Evolutionary conservation across 2,888 invertebrate genomes (phyloP).

Genomic region (Frankliniella fusca): DNA sequence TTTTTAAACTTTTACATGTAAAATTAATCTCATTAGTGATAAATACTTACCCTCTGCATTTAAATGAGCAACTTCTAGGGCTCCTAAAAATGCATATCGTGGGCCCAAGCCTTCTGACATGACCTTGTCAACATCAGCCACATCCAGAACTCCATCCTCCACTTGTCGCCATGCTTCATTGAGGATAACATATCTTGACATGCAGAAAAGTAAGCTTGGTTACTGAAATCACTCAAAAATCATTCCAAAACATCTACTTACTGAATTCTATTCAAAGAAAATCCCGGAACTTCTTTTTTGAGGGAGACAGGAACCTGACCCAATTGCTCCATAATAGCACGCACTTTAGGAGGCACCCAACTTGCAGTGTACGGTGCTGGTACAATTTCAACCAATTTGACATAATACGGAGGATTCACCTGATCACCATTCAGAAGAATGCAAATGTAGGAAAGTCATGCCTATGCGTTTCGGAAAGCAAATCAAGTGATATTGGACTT

Average conservation of each 20-base stretch:
- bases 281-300: conserved; percentile 83
- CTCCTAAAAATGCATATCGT: conserved; percentile 93
- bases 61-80: conserved; percentile 87
- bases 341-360: conserved; percentile 67
- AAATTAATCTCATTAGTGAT: not conserved
- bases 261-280: conserved; percentile 91
- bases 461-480: not conserved
- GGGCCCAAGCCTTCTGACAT: conserved; percentile 92
- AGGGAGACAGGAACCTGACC: conserved; percentile 88
- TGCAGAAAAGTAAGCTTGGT: not conserved
- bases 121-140: conserved; percentile 85
- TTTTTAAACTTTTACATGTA: not conserved
- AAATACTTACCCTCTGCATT: conserved; percentile 78
- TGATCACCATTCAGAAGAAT: conserved; percentile 39
- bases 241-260: conserved; percentile 47
- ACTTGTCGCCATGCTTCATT: conserved; percentile 90
- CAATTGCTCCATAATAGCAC: conserved; percentile 76
- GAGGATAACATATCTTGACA: conserved; percentile 75
- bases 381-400: conserved; percentile 88
- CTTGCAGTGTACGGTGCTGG: conserved; percentile 90
- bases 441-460: not conserved
- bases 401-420: conserved; percentile 95
- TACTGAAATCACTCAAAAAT: not conserved
- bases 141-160: conserved; percentile 75
- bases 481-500: conserved; percentile 15